Evolutionary conservation across 2,888 invertebrate species (phyloP), one percentile per base, ranked within the genome.

Genomic region (Callinectes sapidus): DNA sequence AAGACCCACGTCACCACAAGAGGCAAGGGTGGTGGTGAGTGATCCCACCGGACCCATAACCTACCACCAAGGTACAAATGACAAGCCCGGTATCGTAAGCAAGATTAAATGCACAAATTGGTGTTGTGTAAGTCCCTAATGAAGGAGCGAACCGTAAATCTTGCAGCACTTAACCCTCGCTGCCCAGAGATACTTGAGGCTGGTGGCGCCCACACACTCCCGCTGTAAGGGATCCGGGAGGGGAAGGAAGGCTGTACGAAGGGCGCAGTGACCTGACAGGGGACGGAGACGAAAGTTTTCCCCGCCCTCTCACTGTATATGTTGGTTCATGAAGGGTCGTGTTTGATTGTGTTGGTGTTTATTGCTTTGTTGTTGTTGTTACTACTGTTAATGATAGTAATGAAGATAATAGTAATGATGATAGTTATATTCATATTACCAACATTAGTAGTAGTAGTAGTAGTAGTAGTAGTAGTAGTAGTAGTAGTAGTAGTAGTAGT

Each of bases 21-120:
- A 3, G 18, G 61, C n/a, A 6, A n/a, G 71, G 71, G 28, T n/a
- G 61, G 23, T 87, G 35, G 88, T 88, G 39, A 88, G 10, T 88
- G 88, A 88, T 61, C 88, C 61, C 61, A 88, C 88, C 88, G 61
- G 28, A 28, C 16, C 88, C 55, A 88, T 88, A 54, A 88, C n/a
- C 88, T 55, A 54, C 55, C 55, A 32, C 28, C 54, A 32, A 88
- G 88, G 88, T 55, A 88, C 88, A 88, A 88, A 88, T 88, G 54
- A 88, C 54, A 55, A 35, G 55, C 55, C 54, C 32, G 88, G 23
- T 55, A 39, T 88, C 55, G 35, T 88, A 23, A 88, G 18, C 88
- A 88, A 88, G 88, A 88, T 88, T 88, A 55, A 88, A 54, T 55
- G 55, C 88, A 54, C 48, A 88, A 88, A 88, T 88, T 88, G 54